Percentiles rank a stretch among this genome's conserved stretches.
Evolutionary conservation across 2,888 invertebrate genomes (phyloP).

Genomic region (Dichetophora obliterata): DNA sequence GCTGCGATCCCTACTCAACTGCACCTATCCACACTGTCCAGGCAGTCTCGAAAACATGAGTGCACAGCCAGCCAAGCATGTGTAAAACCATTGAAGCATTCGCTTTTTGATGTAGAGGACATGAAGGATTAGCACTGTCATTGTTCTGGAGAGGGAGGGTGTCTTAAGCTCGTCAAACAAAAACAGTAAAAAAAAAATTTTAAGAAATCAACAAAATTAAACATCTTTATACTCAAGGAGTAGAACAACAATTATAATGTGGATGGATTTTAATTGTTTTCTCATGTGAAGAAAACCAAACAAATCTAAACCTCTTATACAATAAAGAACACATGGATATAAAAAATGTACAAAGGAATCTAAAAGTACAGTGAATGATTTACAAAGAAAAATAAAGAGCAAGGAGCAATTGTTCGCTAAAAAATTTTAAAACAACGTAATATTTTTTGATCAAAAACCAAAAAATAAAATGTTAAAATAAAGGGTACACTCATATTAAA

Average conservation of each 20-base stretch:
- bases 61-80: constrained; percentile 4
- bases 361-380: neutral
- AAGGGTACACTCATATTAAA: too few species aligned
- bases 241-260: constrained; percentile 28
- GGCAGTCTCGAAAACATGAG: neutral
- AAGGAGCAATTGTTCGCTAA: neutral
- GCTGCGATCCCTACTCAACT: neutral
- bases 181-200: neutral
- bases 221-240: neutral
- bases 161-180: constrained; percentile 31
- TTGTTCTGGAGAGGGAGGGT: constrained; percentile 28
- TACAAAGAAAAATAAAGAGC: neutral
- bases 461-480: too few species aligned
- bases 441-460: too few species aligned
- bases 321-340: neutral
- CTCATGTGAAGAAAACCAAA: neutral
- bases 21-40: neutral
- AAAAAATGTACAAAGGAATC: neutral
- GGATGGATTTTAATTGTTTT: neutral
- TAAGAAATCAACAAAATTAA: constrained; percentile 18
- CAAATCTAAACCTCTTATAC: neutral
- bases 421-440: too few species aligned
- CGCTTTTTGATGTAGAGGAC: constrained; percentile 38
- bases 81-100: constrained; percentile 2
- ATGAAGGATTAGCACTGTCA: constrained; percentile 35